Base-by-base conservation (phyloP, 2,888 invertebrate species). In the Folsomia manolachei region DNA sequence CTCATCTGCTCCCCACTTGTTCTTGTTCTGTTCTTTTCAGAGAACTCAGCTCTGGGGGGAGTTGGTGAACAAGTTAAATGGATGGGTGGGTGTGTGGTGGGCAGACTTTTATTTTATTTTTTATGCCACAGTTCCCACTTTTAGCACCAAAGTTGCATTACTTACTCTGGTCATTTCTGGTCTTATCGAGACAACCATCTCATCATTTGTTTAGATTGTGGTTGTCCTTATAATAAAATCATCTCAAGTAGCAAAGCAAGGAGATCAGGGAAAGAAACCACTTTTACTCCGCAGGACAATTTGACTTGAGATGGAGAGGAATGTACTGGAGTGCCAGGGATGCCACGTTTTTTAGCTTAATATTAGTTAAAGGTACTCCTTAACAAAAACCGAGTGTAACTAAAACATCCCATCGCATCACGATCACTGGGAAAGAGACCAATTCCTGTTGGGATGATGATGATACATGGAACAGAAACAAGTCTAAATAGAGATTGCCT, bases 401-500 rank as follows among this genome's bases (percentile, higher is more conserved):
- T n/a, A n/a, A 39, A 39, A 39, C 39, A 39, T 39, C 39, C n/a
- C n/a, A n/a, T n/a, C n/a, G n/a, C n/a, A n/a, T n/a, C n/a, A n/a
- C n/a, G n/a, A n/a, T 39, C 39, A 39, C 39, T 9, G 7, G 14
- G 39, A 39, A 14, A 39, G 39, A 39, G 39, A 39, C 39, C 14
- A 4, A 39, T 39, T 39, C 39, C 39, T 39, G 39, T 39, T 39
- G 14, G 4, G 39, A 39, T 56, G 56, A 56, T 56, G 56, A 56
- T 56, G 56, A 56, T 56, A n/a, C n/a, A 56, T 56, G 56, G 19
- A 19, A 56, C 19, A 56, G 19, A n/a, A n/a, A 7, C 7, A 19
- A 21, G 56, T 56, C 7, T 56, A 56, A 56, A 56, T 56, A 56
- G 11, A 56, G 56, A 56, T 56, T 56, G 56, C 39, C 39, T 39